A percentile compares a stretch with the other conserved stretches of the same genome.
Evolutionary conservation across 1,140 invertebrate species (phyloP).

Genomic region (Laupala kohalensis): DNA sequence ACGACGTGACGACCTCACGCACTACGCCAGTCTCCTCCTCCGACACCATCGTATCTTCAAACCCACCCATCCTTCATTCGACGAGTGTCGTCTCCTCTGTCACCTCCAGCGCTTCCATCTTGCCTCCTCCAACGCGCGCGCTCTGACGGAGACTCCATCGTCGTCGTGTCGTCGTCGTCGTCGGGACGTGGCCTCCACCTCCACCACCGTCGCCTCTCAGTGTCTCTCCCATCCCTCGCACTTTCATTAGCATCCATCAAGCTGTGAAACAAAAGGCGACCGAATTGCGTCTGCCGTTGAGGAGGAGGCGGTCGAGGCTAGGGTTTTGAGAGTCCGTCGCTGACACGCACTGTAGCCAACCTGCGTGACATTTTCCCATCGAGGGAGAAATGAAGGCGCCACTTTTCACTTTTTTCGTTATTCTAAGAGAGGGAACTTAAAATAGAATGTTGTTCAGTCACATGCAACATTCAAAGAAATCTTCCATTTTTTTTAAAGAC

Average conservation of each 20-base stretch:
- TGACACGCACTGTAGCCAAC: no score
- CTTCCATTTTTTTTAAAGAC: no score
- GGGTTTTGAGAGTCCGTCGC: constrained; percentile 6
- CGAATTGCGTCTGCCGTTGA: constrained; percentile 1
- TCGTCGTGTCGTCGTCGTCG: neutral
- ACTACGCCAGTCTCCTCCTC: neutral
- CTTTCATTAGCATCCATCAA: constrained; percentile 20
- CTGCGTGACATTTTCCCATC: no score
- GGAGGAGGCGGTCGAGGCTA: neutral
- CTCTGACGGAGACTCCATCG: neutral
- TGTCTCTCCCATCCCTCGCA: neutral
- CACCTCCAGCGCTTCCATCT: neutral
- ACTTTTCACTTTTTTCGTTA: no score
- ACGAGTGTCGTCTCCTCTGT: neutral
- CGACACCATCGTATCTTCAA: neutral
- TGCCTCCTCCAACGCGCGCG: neutral
- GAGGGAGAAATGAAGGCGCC: no score
- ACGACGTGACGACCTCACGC: neutral
- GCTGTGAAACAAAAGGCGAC: constrained; percentile 17
- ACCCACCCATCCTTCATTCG: neutral
- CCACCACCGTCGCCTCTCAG: neutral
- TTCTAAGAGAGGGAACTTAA: no score
- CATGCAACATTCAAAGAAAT: no score
- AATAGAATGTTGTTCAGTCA: no score
- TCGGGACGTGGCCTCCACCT: neutral